These are phyloP conservation scores for Bettongia penicillata DNA, from an alignment of 2,113 vertebrate species.

Conservation along the genomic window DNA sequence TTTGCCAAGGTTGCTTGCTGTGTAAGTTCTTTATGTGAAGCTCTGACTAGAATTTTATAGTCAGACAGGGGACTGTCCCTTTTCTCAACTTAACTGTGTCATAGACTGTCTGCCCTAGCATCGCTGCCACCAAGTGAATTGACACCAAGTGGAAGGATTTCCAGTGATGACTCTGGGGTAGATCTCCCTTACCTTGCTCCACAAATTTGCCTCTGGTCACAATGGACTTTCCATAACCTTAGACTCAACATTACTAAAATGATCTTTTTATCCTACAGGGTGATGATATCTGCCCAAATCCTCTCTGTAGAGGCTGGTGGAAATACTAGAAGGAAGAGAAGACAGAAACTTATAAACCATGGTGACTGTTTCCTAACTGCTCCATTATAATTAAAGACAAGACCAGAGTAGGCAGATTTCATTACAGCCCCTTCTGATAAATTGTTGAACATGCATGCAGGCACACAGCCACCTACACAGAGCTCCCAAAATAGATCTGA, in stretches of 20 bases:
- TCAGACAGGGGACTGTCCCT: neutral
- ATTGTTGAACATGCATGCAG: neutral
- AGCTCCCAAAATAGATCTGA: neutral
- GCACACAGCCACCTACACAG: neutral
- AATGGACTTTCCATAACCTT: neutral
- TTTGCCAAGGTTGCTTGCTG: neutral
- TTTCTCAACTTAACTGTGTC: neutral
- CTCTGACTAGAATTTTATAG: neutral
- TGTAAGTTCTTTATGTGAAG: too few species aligned
- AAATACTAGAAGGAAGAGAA: neutral
- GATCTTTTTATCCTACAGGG: neutral
- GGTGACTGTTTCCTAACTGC: neutral
- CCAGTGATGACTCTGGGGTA: neutral
- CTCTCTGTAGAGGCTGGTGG: neutral
- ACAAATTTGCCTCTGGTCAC: neutral
- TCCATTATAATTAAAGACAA: neutral
- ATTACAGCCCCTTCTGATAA: slow-evolving; percentile 4
- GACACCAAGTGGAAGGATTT: neutral
- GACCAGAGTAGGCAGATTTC: neutral
- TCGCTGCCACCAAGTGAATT: neutral
- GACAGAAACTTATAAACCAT: neutral
- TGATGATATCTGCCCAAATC: neutral
- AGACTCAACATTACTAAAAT: neutral
- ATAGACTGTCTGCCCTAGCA: neutral
- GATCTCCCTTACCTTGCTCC: neutral